phyloP scores from a whole-genome alignment of 2,888 invertebrate species.

The Agrotis ipsilon region DNA sequence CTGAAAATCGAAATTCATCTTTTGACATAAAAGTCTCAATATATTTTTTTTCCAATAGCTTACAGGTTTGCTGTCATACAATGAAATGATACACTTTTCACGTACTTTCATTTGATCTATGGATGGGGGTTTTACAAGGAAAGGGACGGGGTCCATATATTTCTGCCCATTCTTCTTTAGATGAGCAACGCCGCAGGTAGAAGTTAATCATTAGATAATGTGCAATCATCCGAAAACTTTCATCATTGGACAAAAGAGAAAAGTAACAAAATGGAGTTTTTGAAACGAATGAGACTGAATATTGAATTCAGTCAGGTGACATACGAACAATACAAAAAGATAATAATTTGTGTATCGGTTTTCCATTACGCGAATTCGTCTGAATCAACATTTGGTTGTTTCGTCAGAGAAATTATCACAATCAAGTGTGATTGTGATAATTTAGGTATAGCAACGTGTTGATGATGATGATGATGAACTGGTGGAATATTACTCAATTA shows the following conservation, averaged over 20 bases:
- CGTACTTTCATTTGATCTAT: too few relatives aligned
- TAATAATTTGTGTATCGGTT: constrained; percentile 43
- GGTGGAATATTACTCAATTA: not conserved
- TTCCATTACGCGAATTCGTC: constrained; percentile 23
- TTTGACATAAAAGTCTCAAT: too few relatives aligned
- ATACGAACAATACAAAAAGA: constrained; percentile 8
- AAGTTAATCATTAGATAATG: too few relatives aligned
- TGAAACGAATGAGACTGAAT: not conserved
- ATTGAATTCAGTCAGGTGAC: constrained; percentile 12
- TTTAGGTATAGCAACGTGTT: not conserved
- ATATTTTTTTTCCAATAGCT: too few relatives aligned
- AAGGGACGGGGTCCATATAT: too few relatives aligned
- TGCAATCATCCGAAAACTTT: not conserved
- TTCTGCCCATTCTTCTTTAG: too few relatives aligned
- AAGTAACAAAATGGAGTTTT: not conserved
- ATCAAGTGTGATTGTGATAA: constrained; percentile 1
- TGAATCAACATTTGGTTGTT: constrained; percentile 16
- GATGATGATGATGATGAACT: not conserved
- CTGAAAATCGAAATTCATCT: too few relatives aligned
- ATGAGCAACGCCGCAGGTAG: too few relatives aligned
- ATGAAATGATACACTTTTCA: too few relatives aligned
- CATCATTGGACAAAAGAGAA: too few relatives aligned
- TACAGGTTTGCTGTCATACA: too few relatives aligned
- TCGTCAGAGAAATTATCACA: not conserved
- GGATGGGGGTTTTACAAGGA: too few relatives aligned